Evolutionary conservation across 2,888 invertebrate genomes (phyloP), one percentile per base, ranked within the genome.

Genomic region (Agrotis ipsilon): DNA sequence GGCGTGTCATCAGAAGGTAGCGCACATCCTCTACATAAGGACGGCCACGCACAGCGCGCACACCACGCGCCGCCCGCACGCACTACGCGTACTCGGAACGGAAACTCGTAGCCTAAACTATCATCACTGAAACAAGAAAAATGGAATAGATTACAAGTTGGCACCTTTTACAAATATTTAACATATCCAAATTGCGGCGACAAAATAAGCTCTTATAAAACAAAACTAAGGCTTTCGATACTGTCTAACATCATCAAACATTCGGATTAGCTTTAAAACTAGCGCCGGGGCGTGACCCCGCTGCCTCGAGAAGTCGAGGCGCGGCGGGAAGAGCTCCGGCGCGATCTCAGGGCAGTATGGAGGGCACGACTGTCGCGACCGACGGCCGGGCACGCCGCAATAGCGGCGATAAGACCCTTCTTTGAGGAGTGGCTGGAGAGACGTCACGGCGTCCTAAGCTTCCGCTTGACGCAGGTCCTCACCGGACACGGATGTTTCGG

Each of bases 71-170:
- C 97, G 74, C 97, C 97, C 83, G 97, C 97, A 85, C 97, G 96
- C 63, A 99, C 98, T 39, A 98, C 97, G 83, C 98, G 97, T 91
- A 99, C 94, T 75, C 98, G 97, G 95, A 99, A 99, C 65, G 99
- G 99, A 93, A 98, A 99, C 94, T 98, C 98, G 95, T 99, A 98
- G 46, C 98, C 98, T 68, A 98, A 96, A 87, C 98, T 98, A 96
- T 99, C 99, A 96, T 99, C 99, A 94, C 99, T 98, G 95, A 0
- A 95, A 55, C 45, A 55, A 55, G 1, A 13, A 39, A n/a, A 27
- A 27, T 24, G 9, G 21, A 52, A 18, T 21, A 21, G 51, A 1
- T 52, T 54, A 18, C 4, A 24, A 18, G 9, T 52, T 52, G 9
- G 52, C 16, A 9, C 16, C 1, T 24, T 52, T 21, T 3, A 13